Conservation (phyloP, 2,113 vertebrate species). For the Sakesphorus luctuosus region DNA sequence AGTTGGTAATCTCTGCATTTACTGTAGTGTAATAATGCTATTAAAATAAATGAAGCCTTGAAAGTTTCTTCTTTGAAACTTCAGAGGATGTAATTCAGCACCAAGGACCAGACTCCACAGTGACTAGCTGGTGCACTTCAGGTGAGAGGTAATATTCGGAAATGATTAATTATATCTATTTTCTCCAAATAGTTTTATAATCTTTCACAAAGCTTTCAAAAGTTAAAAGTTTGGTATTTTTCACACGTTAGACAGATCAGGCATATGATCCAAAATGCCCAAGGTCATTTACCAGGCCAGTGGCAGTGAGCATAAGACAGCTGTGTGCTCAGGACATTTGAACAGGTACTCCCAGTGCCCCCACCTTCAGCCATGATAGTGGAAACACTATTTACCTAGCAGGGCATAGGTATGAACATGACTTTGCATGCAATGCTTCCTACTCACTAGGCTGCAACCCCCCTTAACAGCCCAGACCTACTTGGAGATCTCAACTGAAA, state of each 20-base stretch:
- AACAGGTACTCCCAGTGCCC: not conserved
- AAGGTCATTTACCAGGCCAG: not conserved
- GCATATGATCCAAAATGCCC: not conserved
- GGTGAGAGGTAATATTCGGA: not conserved
- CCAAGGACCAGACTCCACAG: not conserved
- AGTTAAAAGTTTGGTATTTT: not conserved
- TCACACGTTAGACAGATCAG: not conserved
- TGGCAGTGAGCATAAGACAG: rapidly evolving
- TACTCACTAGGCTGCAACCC: not conserved
- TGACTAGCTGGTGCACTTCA: not conserved
- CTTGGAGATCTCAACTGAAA: not conserved
- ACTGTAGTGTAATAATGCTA: not conserved
- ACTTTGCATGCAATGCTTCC: not conserved
- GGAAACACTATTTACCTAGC: not conserved
- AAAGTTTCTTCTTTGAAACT: not conserved
- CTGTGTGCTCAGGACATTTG: not conserved
- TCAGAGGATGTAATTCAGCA: not conserved
- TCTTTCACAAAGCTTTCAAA: not conserved
- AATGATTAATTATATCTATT: not conserved
- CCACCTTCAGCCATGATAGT: not conserved
- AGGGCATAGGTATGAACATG: not conserved
- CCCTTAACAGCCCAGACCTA: not conserved
- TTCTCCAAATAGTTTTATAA: not conserved
- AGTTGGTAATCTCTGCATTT: not conserved
- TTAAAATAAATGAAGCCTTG: not conserved